Percentiles rank a stretch among this genome's conserved stretches.
Conservation (phyloP, 2,113 vertebrate genomes). For the Maccullochella peelii region DNA sequence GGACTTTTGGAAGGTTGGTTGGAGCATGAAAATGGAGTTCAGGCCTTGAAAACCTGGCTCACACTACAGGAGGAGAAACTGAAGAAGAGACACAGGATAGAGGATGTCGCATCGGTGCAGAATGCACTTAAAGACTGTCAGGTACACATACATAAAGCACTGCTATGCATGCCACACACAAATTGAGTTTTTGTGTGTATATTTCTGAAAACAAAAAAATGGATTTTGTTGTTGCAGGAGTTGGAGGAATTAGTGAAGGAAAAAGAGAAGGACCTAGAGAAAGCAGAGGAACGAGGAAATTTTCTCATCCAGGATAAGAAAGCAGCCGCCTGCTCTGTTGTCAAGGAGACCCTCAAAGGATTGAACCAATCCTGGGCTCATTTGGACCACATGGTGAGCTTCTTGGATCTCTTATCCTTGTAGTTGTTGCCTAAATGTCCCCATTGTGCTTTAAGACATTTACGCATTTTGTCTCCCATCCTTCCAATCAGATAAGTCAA, state of each 20-base stretch:
- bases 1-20: constrained; percentile 91
- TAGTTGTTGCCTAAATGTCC: neutral
- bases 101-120: constrained; percentile 93
- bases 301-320: constrained; percentile 91
- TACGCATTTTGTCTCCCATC: neutral
- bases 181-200: neutral
- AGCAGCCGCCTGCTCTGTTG: constrained; percentile 85
- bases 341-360: constrained; percentile 86
- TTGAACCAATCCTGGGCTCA: constrained; percentile 90
- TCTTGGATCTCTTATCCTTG: neutral
- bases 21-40: constrained; percentile 92
- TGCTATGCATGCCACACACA: neutral
- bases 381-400: constrained; percentile 90
- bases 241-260: constrained; percentile 92
- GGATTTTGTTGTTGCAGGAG: constrained; percentile 83
- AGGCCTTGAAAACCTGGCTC: constrained; percentile 91
- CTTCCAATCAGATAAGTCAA: constrained; percentile 86
- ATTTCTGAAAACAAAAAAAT: neutral
- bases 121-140: constrained; percentile 95
- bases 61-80: constrained; percentile 90
- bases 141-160: constrained; percentile 75
- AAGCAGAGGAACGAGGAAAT: constrained; percentile 90
- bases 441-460: neutral
- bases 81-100: constrained; percentile 90
- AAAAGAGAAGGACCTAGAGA: constrained; percentile 95